Evolutionary conservation across 2,113 vertebrate species (phyloP).

Genomic region (Mionectes macconnelli): DNA sequence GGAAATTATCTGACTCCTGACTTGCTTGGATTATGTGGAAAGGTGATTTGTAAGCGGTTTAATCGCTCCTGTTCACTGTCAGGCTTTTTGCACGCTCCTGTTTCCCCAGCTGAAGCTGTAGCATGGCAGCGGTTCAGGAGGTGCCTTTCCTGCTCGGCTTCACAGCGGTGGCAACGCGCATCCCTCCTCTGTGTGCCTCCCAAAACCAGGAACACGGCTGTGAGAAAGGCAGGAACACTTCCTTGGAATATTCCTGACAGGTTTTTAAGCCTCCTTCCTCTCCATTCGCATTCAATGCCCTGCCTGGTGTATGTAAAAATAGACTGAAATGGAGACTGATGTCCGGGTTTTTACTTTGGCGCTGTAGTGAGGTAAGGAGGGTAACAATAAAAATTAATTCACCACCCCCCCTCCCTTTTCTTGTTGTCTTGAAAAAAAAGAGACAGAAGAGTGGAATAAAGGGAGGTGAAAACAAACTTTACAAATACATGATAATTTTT

Average conservation of each 20-base stretch:
- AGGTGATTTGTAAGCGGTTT: neutral
- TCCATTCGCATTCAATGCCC: neutral
- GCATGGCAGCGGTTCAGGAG: neutral
- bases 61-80: neutral
- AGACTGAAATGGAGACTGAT: neutral
- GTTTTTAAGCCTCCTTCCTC: neutral
- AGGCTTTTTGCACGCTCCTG: neutral
- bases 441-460: neutral
- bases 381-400: neutral
- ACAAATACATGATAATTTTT: neutral
- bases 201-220: neutral
- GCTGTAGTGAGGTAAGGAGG: neutral
- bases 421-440: neutral
- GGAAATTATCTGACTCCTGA: neutral
- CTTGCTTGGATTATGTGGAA: neutral
- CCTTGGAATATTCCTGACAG: neutral
- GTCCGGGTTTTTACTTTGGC: neutral
- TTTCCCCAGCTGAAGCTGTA: neutral
- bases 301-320: neutral
- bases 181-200: neutral
- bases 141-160: neutral
- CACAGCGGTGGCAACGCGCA: fast-evolving
- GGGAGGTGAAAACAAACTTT: neutral
- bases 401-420: fast-evolving
- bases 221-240: neutral